phyloP scores from a whole-genome alignment of 1,140 invertebrate species.

The Heterodera carotae region DNA sequence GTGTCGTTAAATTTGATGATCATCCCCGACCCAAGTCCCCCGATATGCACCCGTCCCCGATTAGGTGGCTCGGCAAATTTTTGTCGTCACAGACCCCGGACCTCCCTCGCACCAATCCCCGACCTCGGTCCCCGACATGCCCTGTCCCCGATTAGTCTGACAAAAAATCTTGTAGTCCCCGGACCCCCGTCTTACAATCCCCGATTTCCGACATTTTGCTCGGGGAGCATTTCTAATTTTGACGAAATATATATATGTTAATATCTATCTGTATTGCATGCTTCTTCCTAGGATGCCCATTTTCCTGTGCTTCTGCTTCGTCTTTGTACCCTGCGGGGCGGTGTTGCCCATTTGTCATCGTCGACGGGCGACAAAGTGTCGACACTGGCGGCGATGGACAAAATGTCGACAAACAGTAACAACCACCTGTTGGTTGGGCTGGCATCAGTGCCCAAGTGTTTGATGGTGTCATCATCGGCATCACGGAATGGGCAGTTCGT shows the following conservation, averaged over 20 bases:
- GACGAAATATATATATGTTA: too few species aligned
- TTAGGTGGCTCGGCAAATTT: too few species aligned
- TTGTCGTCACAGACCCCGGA: too few species aligned
- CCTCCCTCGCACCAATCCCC: too few species aligned
- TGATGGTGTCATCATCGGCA: constrained; percentile 7
- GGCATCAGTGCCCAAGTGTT: constrained; percentile 4
- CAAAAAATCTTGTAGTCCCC: too few species aligned
- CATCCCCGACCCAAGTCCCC: too few species aligned
- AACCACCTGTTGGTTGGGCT: constrained; percentile 17
- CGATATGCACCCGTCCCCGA: too few species aligned
- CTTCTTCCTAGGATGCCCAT: constrained; percentile 16
- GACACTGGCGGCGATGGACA: background rate
- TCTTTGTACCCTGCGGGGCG: constrained; percentile 15
- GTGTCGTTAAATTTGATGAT: background rate
- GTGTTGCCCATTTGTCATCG: background rate
- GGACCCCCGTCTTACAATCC: too few species aligned
- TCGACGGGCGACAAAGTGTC: background rate
- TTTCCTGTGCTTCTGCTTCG: constrained; percentile 22
- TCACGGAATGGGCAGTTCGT: background rate
- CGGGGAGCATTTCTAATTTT: background rate
- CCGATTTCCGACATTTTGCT: too few species aligned
- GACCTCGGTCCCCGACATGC: too few species aligned
- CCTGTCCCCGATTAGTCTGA: too few species aligned
- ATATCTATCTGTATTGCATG: too few species aligned
- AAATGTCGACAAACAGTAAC: background rate